These are phyloP conservation scores for Camponotus pennsylvanicus DNA, from an alignment of 1,140 invertebrate genomes.

Conservation along the genomic window DNA sequence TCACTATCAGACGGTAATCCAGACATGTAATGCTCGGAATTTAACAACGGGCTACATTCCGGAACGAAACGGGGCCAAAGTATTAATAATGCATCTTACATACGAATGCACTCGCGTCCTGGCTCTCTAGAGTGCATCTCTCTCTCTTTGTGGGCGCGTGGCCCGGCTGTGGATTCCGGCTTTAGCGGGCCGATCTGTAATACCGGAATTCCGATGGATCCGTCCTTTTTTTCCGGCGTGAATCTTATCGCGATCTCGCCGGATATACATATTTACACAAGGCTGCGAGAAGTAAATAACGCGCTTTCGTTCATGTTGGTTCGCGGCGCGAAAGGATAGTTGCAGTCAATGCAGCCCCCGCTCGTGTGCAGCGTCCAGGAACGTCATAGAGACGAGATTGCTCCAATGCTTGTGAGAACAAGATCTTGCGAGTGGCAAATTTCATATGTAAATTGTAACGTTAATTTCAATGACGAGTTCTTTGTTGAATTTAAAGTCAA, in stretches of 20 bases:
- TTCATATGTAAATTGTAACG: background rate
- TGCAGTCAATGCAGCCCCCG: slow-evolving; percentile 45
- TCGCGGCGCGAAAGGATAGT: slow-evolving; percentile 61
- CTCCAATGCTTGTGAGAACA: background rate
- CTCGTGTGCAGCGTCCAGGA: slow-evolving; percentile 58
- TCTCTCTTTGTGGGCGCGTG: slow-evolving; percentile 31
- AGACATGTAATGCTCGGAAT: slow-evolving; percentile 16
- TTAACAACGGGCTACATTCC: slow-evolving; percentile 7
- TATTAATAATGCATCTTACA: slow-evolving; percentile 54
- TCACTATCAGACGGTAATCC: background rate
- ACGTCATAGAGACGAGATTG: slow-evolving; percentile 19
- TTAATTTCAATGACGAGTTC: background rate
- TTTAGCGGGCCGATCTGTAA: slow-evolving; percentile 64
- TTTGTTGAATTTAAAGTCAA: background rate
- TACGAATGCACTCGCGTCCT: slow-evolving; percentile 43
- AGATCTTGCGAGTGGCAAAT: background rate
- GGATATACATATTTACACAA: slow-evolving; percentile 80
- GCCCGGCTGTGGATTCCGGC: slow-evolving; percentile 31
- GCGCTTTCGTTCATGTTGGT: slow-evolving; percentile 54
- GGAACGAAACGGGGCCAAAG: slow-evolving; percentile 38
- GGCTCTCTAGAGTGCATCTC: slow-evolving; percentile 17
- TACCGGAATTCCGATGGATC: slow-evolving; percentile 78
- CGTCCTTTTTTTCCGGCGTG: slow-evolving; percentile 49
- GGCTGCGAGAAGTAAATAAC: slow-evolving; percentile 72
- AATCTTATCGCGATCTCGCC: slow-evolving; percentile 73